Evolutionary conservation across 1,140 invertebrate species (phyloP).

Genomic region (Dendroctonus valens): DNA sequence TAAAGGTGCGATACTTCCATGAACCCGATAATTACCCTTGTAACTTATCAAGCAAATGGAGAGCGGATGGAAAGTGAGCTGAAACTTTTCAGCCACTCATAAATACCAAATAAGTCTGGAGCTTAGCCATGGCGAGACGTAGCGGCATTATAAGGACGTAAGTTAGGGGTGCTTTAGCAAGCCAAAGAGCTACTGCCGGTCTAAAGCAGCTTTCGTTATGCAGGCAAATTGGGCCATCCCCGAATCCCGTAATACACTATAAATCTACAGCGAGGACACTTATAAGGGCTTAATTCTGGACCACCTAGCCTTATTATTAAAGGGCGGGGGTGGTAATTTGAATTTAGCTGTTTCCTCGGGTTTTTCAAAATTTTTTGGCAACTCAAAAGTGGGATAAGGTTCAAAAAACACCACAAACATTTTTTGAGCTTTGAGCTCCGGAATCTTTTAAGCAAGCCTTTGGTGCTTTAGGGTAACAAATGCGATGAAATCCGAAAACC

Average conservation of each 20-base stretch:
- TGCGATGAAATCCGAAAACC: no score
- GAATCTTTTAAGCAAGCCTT: no score
- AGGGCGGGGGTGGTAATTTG: background rate
- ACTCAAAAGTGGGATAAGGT: no score
- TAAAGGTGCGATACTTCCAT: background rate
- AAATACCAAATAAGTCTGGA: slow-evolving; percentile 19
- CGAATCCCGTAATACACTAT: slow-evolving; percentile 23
- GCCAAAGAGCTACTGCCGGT: slow-evolving; percentile 7
- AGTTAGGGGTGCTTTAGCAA: slow-evolving; percentile 26
- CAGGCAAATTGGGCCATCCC: slow-evolving; percentile 27
- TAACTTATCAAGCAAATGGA: no score
- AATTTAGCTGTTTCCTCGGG: background rate
- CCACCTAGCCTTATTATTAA: background rate
- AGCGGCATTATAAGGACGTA: slow-evolving; percentile 22
- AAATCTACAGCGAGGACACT: slow-evolving; percentile 23
- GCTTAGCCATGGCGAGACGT: slow-evolving; percentile 16
- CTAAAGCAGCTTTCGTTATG: slow-evolving; percentile 26
- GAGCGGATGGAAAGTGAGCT: background rate
- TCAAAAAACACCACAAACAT: no score
- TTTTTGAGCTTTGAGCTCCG: no score
- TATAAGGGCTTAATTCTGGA: slow-evolving; percentile 15
- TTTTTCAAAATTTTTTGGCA: no score
- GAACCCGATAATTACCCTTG: no score
- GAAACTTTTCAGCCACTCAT: slow-evolving; percentile 20
- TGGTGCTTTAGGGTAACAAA: no score